Percentiles rank a stretch among this genome's conserved stretches.
These are phyloP conservation scores for Clavelina lepadiformis DNA, from an alignment of 23 tunicate species.

Conservation along the genomic window DNA sequence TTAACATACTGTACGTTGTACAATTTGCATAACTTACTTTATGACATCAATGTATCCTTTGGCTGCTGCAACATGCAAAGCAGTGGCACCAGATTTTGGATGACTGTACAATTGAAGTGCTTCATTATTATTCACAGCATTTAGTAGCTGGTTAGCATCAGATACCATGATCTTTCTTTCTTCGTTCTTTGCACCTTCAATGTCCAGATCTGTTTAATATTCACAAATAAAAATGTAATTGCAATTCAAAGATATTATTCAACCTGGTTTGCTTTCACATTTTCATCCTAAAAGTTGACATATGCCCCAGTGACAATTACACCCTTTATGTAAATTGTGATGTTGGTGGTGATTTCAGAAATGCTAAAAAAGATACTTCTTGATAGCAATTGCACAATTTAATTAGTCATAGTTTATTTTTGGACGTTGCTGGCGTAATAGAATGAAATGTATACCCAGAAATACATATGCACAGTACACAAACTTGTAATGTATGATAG, in stretches of 20 bases:
- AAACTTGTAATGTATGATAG: too few relatives aligned
- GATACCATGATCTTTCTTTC: conserved; percentile 71
- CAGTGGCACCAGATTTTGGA: conserved; percentile 91
- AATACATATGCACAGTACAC: too few relatives aligned
- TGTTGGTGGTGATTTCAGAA: too few relatives aligned
- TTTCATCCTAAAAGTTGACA: neutral
- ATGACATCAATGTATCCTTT: conserved; percentile 92
- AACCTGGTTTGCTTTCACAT: neutral
- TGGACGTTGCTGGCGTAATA: too few relatives aligned
- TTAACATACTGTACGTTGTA: too few relatives aligned
- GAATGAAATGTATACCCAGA: too few relatives aligned
- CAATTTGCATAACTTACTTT: conserved; percentile 50
- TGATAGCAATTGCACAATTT: too few relatives aligned
- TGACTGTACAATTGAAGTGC: conserved; percentile 26
- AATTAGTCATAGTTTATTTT: too few relatives aligned
- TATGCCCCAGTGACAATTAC: neutral
- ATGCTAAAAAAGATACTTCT: too few relatives aligned
- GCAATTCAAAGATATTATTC: neutral
- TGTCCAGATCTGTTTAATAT: conserved; percentile 71
- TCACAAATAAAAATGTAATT: neutral
- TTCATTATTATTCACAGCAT: conserved; percentile 39
- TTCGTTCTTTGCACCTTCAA: conserved; percentile 64
- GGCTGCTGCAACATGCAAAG: conserved; percentile 94
- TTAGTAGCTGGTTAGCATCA: conserved; percentile 62
- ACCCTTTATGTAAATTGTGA: too few relatives aligned